Conservation (phyloP, 2,888 invertebrate genomes). For the Acleris cristana region DNA sequence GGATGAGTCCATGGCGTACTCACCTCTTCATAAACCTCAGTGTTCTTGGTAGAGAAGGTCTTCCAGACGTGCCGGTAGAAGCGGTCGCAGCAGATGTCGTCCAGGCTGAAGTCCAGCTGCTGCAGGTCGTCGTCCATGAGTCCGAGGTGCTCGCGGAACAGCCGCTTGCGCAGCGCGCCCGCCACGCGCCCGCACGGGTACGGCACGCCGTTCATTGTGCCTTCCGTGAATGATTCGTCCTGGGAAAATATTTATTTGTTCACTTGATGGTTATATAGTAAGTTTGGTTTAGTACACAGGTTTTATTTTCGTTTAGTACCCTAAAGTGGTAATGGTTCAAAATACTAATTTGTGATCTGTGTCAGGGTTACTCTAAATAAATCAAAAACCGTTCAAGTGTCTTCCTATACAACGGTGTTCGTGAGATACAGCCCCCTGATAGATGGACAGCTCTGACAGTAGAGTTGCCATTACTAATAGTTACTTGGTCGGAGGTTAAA, state of each 20-base stretch:
- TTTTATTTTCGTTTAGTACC: too few relatives aligned
- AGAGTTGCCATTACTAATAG: too few relatives aligned
- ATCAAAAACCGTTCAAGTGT: too few relatives aligned
- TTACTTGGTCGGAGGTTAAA: too few relatives aligned
- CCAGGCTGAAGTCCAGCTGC: conserved; percentile 84
- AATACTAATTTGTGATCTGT: too few relatives aligned
- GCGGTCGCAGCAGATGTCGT: conserved; percentile 90
- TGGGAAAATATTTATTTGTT: conserved; percentile 50
- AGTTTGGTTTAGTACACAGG: too few relatives aligned
- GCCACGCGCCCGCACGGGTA: conserved; percentile 95
- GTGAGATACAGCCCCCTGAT: too few relatives aligned
- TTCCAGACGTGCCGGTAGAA: conserved; percentile 96
- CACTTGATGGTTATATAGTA: too few relatives aligned
- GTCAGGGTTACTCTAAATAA: too few relatives aligned
- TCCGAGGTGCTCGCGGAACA: conserved; percentile 97
- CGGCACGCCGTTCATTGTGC: conserved; percentile 91
- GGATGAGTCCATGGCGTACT: conserved; percentile 1
- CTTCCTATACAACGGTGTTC: too few relatives aligned
- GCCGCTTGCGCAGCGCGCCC: conserved; percentile 90
- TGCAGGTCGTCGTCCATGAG: conserved; percentile 74
- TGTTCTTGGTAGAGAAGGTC: conserved; percentile 91
- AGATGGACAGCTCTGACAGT: too few relatives aligned
- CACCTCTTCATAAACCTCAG: conserved; percentile 92
- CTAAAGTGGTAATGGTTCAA: too few relatives aligned
- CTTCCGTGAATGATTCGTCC: conserved; percentile 92